Evolutionary conservation across 2,888 invertebrate genomes (phyloP).

Genomic region (Ichneumoninae sp.): DNA sequence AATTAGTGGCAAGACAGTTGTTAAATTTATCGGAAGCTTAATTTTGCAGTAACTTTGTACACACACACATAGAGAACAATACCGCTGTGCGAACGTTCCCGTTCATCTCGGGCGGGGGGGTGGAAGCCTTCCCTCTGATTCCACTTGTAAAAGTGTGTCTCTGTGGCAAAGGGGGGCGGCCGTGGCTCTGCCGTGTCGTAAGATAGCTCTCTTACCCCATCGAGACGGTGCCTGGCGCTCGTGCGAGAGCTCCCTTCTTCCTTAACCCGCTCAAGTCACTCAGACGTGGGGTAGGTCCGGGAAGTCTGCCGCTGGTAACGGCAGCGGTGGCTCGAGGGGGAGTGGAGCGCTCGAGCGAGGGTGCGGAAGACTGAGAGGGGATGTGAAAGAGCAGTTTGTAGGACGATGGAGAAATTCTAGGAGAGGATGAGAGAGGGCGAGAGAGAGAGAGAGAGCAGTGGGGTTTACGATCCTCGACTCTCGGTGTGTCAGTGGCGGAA

Average conservation of each 20-base stretch:
- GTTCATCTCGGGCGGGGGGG: background rate
- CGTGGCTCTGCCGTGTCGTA: conserved; percentile 56
- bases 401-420: conserved; percentile 49
- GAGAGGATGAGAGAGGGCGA: conserved; percentile 64
- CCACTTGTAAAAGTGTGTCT: conserved; percentile 78
- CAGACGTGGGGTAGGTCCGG: conserved; percentile 78
- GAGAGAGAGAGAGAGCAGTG: conserved; percentile 70
- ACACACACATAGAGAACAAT: background rate
- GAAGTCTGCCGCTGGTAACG: conserved; percentile 74
- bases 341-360: background rate
- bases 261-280: conserved; percentile 68
- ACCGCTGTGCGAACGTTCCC: background rate
- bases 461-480: conserved; percentile 80
- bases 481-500: conserved; percentile 68
- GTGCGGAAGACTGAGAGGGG: conserved; percentile 36
- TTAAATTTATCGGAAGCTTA: conserved; percentile 10
- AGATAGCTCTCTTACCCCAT: conserved; percentile 49
- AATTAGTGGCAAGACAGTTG: conserved; percentile 20
- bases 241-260: conserved; percentile 29
- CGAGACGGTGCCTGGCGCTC: conserved; percentile 52
- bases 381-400: conserved; percentile 56
- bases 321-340: conserved; percentile 11
- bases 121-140: conserved; percentile 2
- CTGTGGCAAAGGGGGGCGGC: conserved; percentile 75
- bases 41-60: background rate